Evolutionary conservation across 2,113 vertebrate genomes (phyloP).

Genomic region (Silurus asotus): DNA sequence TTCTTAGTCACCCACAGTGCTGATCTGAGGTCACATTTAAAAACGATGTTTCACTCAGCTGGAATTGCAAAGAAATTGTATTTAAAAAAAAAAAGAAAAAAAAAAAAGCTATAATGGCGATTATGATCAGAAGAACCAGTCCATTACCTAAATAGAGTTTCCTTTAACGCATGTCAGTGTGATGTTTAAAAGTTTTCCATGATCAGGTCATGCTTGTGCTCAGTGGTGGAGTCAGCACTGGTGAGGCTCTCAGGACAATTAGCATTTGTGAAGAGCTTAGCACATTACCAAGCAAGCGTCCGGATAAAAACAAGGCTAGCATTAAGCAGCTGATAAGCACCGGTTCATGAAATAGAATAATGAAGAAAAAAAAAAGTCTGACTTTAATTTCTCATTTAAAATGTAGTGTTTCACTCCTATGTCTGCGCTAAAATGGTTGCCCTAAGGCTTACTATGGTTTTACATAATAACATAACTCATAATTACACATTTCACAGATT

Average conservation of each 20-base stretch:
- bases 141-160: too few species aligned
- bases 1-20: slow-evolving; percentile 22
- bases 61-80: slow-evolving; percentile 16
- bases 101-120: background rate
- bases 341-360: slow-evolving; percentile 7
- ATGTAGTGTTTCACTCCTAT: background rate
- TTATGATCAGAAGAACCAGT: background rate
- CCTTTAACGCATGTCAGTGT: background rate
- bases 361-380: background rate
- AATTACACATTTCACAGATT: background rate
- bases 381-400: background rate
- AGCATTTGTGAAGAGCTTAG: slow-evolving; percentile 38
- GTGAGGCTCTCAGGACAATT: slow-evolving; percentile 61
- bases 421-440: background rate
- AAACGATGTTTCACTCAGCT: slow-evolving; percentile 13
- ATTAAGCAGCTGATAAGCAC: background rate
- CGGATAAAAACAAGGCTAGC: slow-evolving; percentile 12
- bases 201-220: slow-evolving; percentile 16
- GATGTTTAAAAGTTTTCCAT: slow-evolving; percentile 34
- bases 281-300: slow-evolving; percentile 26
- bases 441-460: background rate
- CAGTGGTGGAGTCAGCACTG: slow-evolving; percentile 54
- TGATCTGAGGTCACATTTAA: slow-evolving; percentile 14
- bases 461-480: background rate
- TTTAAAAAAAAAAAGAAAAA: background rate